Conservation (phyloP, 2,113 vertebrate species). For the Genyomyrus donnyi region DNA sequence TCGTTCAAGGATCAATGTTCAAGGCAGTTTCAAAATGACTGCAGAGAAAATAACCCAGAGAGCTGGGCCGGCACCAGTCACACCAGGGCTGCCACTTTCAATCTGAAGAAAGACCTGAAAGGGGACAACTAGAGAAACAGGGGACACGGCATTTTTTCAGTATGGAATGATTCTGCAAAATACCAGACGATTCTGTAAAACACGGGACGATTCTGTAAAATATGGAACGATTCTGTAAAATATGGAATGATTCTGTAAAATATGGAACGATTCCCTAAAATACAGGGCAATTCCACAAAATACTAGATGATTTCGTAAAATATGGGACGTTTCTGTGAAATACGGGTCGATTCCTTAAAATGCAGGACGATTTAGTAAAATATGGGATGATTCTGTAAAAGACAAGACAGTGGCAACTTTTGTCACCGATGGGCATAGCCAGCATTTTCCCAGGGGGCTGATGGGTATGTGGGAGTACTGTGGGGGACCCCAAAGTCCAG, state of each 20-base stretch:
- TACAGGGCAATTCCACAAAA: not conserved
- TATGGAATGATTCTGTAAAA: not conserved
- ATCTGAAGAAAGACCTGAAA: not conserved
- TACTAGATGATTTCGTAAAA: not conserved
- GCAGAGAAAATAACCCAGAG: conserved; percentile 16
- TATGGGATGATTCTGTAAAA: too few relatives aligned
- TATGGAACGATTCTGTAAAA: not conserved
- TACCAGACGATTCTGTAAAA: not conserved
- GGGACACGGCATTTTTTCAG: not conserved
- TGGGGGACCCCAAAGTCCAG: not conserved
- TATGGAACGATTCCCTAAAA: not conserved
- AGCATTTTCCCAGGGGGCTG: not conserved
- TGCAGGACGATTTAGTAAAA: too few relatives aligned
- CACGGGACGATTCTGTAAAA: not conserved
- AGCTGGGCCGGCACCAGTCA: not conserved
- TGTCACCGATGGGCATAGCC: not conserved
- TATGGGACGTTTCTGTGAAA: not conserved
- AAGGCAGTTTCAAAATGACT: conserved; percentile 34
- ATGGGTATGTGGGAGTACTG: not conserved
- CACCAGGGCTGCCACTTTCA: not conserved
- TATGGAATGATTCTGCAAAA: not conserved
- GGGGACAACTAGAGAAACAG: not conserved
- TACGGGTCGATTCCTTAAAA: too few relatives aligned
- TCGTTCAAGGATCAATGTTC: conserved; percentile 14
- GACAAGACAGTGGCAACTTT: not conserved